Evolutionary conservation across 2,888 invertebrate species (phyloP), one percentile per base, ranked within the genome.

Genomic region (Lasioglossum malachurum): DNA sequence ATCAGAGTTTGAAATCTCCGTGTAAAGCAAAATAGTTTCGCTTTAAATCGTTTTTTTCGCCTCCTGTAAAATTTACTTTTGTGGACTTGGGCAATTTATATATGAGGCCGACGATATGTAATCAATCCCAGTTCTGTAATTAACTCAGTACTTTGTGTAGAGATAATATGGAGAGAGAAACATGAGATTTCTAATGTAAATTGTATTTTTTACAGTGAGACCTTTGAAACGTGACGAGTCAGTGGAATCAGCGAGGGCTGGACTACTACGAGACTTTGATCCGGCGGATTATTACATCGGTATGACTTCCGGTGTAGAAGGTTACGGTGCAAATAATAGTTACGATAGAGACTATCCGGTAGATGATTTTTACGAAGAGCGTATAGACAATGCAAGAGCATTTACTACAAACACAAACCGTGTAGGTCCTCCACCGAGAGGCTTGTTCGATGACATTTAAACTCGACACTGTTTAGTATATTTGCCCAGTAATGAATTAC

Each of bases 391-490:
- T 88, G 87, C 94, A 27, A 95, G 94, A 85, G 92, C 94, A 78
- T 96, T 96, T 90, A 95, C 95, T 73, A 90, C 93, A 27, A 95
- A 95, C 84, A 94, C 94, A 23, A 96, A 88, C 87, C 94, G 97
- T 88, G 96, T 97, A 91, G 97, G 97, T 1, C 96, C 97, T 85
- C 97, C 98, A 0, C 98, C 98, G 0, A 96, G 97, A 89, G 98
- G 98, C 16, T 96, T 98, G 84, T 98, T 98, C 91, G 98, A 98
- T 94, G 98, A 98, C 94, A 98, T 98, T 84, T 98, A 96, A 53
- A 73, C 41, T 35, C 4, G 27, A 67, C 53, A 67, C n/a, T 23
- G 14, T 69, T 57, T 84, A 67, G 27, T 41, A 57, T 71, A 57
- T 71, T 73, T 72, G 38, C 23, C 44, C n/a, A 41, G 46, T 67